phyloP scores from a whole-genome alignment of 2,113 vertebrate species.

The Dicerorhinus sumatrensis region DNA sequence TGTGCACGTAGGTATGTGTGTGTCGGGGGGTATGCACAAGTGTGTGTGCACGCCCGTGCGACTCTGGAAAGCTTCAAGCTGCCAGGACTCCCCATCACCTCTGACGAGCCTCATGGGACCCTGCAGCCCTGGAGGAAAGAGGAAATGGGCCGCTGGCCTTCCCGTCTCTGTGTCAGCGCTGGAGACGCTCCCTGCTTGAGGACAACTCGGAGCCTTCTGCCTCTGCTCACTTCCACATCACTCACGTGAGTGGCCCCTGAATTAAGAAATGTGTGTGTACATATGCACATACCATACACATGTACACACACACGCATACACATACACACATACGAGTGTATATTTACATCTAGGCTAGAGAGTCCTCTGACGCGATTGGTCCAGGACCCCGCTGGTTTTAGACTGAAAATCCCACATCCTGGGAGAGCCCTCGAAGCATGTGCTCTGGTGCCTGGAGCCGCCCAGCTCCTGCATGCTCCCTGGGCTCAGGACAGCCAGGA shows the following conservation, averaged over 20 bases:
- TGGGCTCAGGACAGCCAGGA: neutral
- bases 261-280: no score
- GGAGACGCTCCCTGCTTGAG: neutral
- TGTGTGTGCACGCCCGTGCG: neutral
- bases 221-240: neutral
- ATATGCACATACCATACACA: neutral
- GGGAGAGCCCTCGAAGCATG: neutral
- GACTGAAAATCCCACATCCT: neutral
- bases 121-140: fast-evolving
- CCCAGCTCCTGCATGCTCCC: fast-evolving
- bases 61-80: neutral
- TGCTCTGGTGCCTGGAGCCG: neutral
- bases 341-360: no score
- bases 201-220: fast-evolving
- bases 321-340: fast-evolving
- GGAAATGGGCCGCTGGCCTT: neutral
- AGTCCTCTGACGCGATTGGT: neutral
- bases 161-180: neutral
- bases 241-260: neutral
- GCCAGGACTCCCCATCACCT: neutral
- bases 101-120: neutral
- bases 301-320: no score
- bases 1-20: no score
- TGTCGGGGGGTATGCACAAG: neutral
- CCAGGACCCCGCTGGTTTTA: no score